Conservation (phyloP, 1,140 invertebrate species). For the Pachypeltis micranthus region DNA sequence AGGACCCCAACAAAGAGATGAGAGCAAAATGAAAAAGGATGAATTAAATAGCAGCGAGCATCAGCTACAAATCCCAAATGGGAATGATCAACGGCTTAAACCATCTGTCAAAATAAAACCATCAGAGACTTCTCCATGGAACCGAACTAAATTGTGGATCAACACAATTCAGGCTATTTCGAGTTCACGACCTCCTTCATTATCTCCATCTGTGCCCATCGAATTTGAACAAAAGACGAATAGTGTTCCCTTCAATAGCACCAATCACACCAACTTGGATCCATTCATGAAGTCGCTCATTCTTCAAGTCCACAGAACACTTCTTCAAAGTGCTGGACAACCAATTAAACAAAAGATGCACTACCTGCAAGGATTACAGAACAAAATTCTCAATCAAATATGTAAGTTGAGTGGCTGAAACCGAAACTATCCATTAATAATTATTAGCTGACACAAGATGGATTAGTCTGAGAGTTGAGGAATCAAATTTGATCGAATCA, state of each 20-base stretch:
- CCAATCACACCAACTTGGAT: not conserved
- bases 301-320: conserved; percentile 11
- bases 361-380: conserved; percentile 10
- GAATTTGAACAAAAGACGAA: not conserved
- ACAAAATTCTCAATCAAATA: conserved; percentile 10
- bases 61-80: not conserved
- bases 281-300: conserved; percentile 3
- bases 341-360: conserved; percentile 10
- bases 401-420: conserved; percentile 10
- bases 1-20: not conserved
- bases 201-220: not conserved
- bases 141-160: too few relatives aligned
- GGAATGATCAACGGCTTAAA: too few relatives aligned
- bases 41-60: not conserved
- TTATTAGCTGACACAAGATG: too few relatives aligned
- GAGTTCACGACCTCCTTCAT: not conserved
- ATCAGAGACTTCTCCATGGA: too few relatives aligned
- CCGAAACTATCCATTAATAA: too few relatives aligned
- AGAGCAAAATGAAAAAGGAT: not conserved
- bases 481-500: too few relatives aligned
- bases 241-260: not conserved
- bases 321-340: not conserved
- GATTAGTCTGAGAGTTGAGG: too few relatives aligned
- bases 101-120: too few relatives aligned
- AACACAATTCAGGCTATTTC: not conserved